Evolutionary conservation across 2,797 vertebrate species (phyloP).

Genomic region (Xenentodon cancila): DNA sequence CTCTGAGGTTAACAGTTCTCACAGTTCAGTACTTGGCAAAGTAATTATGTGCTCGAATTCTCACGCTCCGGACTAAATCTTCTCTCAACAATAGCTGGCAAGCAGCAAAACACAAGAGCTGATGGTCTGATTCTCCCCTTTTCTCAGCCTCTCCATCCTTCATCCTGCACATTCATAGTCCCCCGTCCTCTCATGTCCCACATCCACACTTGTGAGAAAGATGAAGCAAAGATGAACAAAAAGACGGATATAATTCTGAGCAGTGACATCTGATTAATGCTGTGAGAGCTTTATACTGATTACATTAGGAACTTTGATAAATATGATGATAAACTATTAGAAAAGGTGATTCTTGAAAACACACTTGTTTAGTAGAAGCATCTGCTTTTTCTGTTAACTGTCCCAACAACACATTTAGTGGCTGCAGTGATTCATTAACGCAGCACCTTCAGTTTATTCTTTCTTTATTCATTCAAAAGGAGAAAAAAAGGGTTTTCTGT

Average conservation of each 20-base stretch:
- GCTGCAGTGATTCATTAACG: neutral
- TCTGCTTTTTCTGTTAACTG: too few species aligned
- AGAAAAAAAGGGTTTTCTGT: too few species aligned
- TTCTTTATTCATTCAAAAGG: too few species aligned
- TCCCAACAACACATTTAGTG: too few species aligned
- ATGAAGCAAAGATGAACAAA: too few species aligned
- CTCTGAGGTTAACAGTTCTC: constrained; percentile 53
- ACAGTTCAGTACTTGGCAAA: constrained; percentile 63
- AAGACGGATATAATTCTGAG: constrained; percentile 4
- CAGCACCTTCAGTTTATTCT: neutral
- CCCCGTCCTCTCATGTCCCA: neutral
- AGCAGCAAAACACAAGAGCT: constrained; percentile 48
- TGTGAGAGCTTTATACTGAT: neutral
- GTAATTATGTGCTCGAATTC: constrained; percentile 65
- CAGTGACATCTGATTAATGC: neutral
- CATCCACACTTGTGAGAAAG: constrained; percentile 33
- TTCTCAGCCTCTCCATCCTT: constrained; percentile 41
- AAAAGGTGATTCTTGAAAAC: neutral
- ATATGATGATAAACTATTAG: neutral
- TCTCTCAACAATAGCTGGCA: constrained; percentile 55
- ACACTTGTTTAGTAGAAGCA: too few species aligned
- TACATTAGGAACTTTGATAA: neutral
- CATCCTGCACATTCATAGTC: constrained; percentile 17
- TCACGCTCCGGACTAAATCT: constrained; percentile 56
- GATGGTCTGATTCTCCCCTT: constrained; percentile 42